phyloP scores from a whole-genome alignment of 2,888 invertebrate genomes.

The Opisthograptis luteolata region DNA sequence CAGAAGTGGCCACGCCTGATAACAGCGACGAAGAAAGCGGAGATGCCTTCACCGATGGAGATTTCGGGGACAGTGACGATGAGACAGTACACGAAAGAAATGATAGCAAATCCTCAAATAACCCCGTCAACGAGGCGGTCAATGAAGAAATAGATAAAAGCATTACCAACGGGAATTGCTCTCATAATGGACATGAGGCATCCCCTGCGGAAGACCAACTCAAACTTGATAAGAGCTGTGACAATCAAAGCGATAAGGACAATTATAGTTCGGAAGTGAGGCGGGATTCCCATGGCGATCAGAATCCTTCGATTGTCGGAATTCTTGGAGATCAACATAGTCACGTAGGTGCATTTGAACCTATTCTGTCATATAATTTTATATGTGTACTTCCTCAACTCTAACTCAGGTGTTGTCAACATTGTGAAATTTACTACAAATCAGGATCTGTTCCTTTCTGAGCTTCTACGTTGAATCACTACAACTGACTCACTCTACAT shows the following conservation, averaged over 20 bases:
- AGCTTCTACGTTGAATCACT: slow-evolving; percentile 26
- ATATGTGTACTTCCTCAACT: no score
- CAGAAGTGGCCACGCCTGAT: slow-evolving; percentile 66
- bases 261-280: slow-evolving; percentile 53
- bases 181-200: slow-evolving; percentile 37
- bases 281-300: slow-evolving; percentile 70
- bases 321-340: slow-evolving; percentile 81
- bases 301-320: slow-evolving; percentile 78
- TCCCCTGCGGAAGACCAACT: slow-evolving; percentile 31
- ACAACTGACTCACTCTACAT: slow-evolving; percentile 11
- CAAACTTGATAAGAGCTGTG: slow-evolving; percentile 53
- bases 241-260: slow-evolving; percentile 50
- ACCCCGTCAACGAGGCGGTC: slow-evolving; percentile 67
- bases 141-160: slow-evolving; percentile 57
- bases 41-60: slow-evolving; percentile 76
- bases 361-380: no score
- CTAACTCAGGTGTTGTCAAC: no score
- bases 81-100: slow-evolving; percentile 57
- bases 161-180: slow-evolving; percentile 43
- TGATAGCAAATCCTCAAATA: slow-evolving; percentile 41
- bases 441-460: slow-evolving; percentile 21
- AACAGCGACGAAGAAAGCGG: slow-evolving; percentile 76
- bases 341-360: slow-evolving; percentile 69
- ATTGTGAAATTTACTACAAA: slow-evolving; percentile 13
- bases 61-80: slow-evolving; percentile 74